phyloP scores from a whole-genome alignment of 2,888 invertebrate species.

The Cactoblastis cactorum region DNA sequence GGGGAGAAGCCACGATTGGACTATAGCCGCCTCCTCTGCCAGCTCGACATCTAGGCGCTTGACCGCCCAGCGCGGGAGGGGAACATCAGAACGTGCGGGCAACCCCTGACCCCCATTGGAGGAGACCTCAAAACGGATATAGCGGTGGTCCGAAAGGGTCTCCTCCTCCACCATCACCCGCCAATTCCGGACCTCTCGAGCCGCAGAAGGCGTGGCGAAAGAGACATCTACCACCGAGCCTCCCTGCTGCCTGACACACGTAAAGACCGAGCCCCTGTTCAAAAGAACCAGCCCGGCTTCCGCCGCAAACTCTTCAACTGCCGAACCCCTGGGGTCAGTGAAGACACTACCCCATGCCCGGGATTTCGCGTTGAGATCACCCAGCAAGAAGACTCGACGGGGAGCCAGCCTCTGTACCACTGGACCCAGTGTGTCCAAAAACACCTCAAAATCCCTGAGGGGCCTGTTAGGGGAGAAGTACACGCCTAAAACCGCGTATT shows the following conservation, averaged over 20 bases:
- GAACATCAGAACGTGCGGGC: not conserved
- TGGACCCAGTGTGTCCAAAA: not conserved
- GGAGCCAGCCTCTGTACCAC: not conserved
- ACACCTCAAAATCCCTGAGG: not conserved
- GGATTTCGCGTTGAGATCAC: constrained; percentile 1
- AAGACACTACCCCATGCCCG: not conserved
- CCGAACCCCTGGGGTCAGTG: not conserved
- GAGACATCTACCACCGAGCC: not conserved
- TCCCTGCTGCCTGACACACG: not conserved
- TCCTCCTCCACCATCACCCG: not conserved
- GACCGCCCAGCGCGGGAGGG: not conserved
- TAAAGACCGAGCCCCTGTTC: not conserved
- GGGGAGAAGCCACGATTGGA: not conserved
- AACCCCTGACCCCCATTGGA: not conserved
- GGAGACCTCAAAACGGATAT: not conserved
- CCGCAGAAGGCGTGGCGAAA: not conserved
- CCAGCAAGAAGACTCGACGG: not conserved
- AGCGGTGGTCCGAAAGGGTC: constrained; percentile 1
- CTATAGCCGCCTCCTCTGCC: not conserved
- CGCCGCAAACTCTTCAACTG: not conserved
- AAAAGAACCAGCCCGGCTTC: not conserved
- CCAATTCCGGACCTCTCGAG: not conserved
- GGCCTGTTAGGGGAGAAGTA: not conserved
- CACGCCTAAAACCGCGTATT: not conserved
- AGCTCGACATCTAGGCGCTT: not conserved